These are phyloP conservation scores for Onthophagus taurus DNA, from an alignment of 1,140 invertebrate species.

Conservation along the genomic window DNA sequence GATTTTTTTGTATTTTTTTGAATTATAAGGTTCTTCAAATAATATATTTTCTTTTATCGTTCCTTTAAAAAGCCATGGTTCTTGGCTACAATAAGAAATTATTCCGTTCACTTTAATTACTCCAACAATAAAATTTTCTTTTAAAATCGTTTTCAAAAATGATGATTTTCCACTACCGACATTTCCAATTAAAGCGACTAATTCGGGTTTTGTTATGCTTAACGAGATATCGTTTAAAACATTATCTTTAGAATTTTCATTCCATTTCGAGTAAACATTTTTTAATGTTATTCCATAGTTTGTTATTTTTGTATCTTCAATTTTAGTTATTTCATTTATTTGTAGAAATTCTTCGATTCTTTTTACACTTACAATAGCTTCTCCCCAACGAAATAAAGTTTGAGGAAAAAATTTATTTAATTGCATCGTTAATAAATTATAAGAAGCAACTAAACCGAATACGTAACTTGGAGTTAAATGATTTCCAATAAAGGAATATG, in stretches of 20 bases:
- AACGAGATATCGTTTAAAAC: slow-evolving; percentile 53
- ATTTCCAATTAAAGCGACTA: slow-evolving; percentile 68
- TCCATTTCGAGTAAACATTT: slow-evolving; percentile 54
- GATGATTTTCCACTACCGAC: slow-evolving; percentile 77
- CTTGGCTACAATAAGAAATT: slow-evolving; percentile 79
- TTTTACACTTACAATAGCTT: slow-evolving; percentile 55
- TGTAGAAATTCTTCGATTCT: slow-evolving; percentile 51
- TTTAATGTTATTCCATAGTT: not conserved
- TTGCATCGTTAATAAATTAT: slow-evolving; percentile 55
- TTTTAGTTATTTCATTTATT: slow-evolving; percentile 18
- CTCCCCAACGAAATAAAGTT: slow-evolving; percentile 47
- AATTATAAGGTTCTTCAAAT: slow-evolving; percentile 67
- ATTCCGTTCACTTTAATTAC: slow-evolving; percentile 58
- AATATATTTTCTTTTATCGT: slow-evolving; percentile 78
- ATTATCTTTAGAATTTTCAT: slow-evolving; percentile 39
- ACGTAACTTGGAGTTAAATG: slow-evolving; percentile 63
- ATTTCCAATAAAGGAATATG: slow-evolving; percentile 59
- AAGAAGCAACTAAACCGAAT: slow-evolving; percentile 58
- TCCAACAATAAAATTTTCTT: slow-evolving; percentile 57
- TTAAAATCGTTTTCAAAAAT: slow-evolving; percentile 67
- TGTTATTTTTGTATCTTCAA: slow-evolving; percentile 2
- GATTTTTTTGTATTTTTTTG: slow-evolving; percentile 63
- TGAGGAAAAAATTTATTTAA: slow-evolving; percentile 65
- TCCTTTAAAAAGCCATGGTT: slow-evolving; percentile 78
- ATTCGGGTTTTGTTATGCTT: slow-evolving; percentile 48